Conservation (phyloP, 2,113 vertebrate species). For the Notothenia coriiceps region DNA sequence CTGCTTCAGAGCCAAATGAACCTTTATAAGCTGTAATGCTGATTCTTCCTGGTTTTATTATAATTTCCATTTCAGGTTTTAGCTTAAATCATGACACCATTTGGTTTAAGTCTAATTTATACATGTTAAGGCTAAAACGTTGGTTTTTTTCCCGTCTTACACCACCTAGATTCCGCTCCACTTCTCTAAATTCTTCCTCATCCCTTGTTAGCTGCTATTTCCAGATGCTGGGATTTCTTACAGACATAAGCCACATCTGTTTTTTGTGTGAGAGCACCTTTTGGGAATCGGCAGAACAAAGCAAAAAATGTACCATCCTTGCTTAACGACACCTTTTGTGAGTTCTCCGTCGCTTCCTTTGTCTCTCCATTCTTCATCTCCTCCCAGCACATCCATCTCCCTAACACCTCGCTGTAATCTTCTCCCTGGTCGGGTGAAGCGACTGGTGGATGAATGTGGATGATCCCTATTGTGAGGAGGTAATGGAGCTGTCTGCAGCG, state of each 20-base stretch:
- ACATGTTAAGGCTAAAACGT: conserved; percentile 39
- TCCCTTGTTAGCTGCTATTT: conserved; percentile 61
- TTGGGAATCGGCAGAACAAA: conserved; percentile 32
- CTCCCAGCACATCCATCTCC: conserved; percentile 57
- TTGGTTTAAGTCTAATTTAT: conserved; percentile 39
- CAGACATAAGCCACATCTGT: conserved; percentile 58
- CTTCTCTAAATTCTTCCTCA: conserved; percentile 65
- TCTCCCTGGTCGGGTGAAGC: conserved; percentile 36
- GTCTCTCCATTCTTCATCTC: conserved; percentile 48
- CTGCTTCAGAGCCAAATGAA: conserved; percentile 25
- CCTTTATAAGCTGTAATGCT: conserved; percentile 20
- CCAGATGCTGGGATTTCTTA: conserved; percentile 42
- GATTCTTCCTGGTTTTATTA: conserved; percentile 18
- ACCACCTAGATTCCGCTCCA: conserved; percentile 43
- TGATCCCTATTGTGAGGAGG: conserved; percentile 71
- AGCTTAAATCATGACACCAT: conserved; percentile 20
- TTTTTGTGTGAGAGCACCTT: conserved; percentile 49
- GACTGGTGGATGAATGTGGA: conserved; percentile 62
- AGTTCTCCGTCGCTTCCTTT: conserved; percentile 28
- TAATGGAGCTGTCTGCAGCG: conserved; percentile 71
- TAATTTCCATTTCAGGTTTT: conserved; percentile 23
- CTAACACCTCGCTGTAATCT: conserved; percentile 56
- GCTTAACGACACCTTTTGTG: conserved; percentile 45
- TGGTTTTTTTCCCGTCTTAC: conserved; percentile 40
- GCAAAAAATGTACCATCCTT: conserved; percentile 12